A percentile compares a stretch with the other conserved stretches of the same genome.
Evolutionary conservation across 2,888 invertebrate species (phyloP).

Genomic region (Drosophila limbata): DNA sequence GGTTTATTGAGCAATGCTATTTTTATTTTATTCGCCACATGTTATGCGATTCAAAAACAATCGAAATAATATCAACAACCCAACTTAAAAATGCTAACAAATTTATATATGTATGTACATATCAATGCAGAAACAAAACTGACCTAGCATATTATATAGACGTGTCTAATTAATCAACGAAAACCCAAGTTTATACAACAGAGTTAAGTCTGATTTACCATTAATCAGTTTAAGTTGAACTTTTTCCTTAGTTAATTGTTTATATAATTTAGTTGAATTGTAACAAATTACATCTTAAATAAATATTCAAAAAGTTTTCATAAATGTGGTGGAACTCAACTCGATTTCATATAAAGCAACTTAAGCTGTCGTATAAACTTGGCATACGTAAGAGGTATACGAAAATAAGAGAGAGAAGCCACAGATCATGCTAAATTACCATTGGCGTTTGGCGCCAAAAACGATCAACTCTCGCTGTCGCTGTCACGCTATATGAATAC

Average conservation of each 20-base stretch:
- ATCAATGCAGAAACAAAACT: slow-evolving; percentile 27
- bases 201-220: too few relatives aligned
- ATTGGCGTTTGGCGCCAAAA: slow-evolving; percentile 56
- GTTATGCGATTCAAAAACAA: not conserved
- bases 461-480: slow-evolving; percentile 36
- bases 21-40: not conserved
- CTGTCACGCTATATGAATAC: slow-evolving; percentile 25
- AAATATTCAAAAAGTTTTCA: not conserved
- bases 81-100: slow-evolving; percentile 1
- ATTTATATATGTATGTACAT: not conserved
- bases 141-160: slow-evolving; percentile 29
- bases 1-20: not conserved
- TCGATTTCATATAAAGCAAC: not conserved
- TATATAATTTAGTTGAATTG: too few relatives aligned
- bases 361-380: not conserved
- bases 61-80: slow-evolving; percentile 2
- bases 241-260: not conserved
- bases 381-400: slow-evolving; percentile 12
- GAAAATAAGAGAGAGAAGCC: slow-evolving; percentile 10
- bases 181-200: not conserved
- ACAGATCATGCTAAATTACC: slow-evolving; percentile 25
- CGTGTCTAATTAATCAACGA: slow-evolving; percentile 12
- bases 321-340: not conserved
- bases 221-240: too few relatives aligned
- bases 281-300: not conserved